Evolutionary conservation across 2,888 invertebrate genomes (phyloP).

Genomic region (Ametastegia equiseti): DNA sequence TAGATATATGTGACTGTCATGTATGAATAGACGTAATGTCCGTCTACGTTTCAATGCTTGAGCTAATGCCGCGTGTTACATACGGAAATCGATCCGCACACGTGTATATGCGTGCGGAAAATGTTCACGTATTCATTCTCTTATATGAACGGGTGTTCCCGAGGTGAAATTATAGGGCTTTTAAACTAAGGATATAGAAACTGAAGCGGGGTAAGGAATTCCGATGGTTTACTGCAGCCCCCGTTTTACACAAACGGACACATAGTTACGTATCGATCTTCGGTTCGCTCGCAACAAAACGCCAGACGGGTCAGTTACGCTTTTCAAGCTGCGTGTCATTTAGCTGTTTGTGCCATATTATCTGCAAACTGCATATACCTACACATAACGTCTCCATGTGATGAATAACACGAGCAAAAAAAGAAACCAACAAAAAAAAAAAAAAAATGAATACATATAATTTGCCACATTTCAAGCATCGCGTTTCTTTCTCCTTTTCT

Average conservation of each 20-base stretch:
- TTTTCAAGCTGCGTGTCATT: background rate
- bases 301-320: background rate
- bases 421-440: too few relatives aligned
- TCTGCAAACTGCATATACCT: background rate
- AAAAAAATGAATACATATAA: too few relatives aligned
- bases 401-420: too few relatives aligned
- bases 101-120: background rate
- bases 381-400: too few relatives aligned
- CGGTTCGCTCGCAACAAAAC: background rate
- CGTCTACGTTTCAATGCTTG: background rate
- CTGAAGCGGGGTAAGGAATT: background rate
- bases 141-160: background rate
- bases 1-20: background rate
- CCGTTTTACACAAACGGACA: background rate
- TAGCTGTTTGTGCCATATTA: background rate
- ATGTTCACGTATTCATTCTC: background rate
- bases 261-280: constrained; percentile 13
- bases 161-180: constrained; percentile 23
- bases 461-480: too few relatives aligned
- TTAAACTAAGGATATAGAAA: background rate
- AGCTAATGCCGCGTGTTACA: background rate
- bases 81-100: background rate
- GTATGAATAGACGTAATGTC: background rate
- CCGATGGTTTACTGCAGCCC: background rate
- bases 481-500: background rate